Evolutionary conservation across 1,140 invertebrate genomes (phyloP), one percentile per base, ranked within the genome.

Genomic region (Panulirus ornatus): DNA sequence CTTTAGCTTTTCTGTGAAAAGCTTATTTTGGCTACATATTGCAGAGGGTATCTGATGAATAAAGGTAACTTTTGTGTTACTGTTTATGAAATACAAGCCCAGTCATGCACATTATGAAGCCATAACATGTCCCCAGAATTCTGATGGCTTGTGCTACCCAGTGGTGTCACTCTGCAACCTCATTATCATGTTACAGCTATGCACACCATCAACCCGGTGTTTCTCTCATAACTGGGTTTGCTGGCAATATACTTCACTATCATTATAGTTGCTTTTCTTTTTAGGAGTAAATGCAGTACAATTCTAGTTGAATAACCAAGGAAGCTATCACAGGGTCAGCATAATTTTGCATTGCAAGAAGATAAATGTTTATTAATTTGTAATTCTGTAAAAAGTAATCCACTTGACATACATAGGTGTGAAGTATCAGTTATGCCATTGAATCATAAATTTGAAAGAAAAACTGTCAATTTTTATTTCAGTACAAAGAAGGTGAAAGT

Each of bases 1-100:
- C 66, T 85, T 71, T 85, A 85, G 83, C 83, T 85, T 85, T 85
- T 85, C 83, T 85, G 70, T 85, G 83, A 85, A 85, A 85, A 85
- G 83, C 83, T 85, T 85, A 85, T 75, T 85, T 85, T 85, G 83
- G 83, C 66, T 70, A 85, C 70, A 85, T 44, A 73, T 34, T 85
- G 36, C 70, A 75, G 83, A 73, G 70, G 83, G 70, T 85, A 85
- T 85, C 83, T 85, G 66, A 85, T 51, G 30, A n/a, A 19, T 85
- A 85, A 70, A 75, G 83, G 83, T 71, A 75, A 75, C 42, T 85
- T 85, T 40, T 85, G 44, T 73, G 83, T 85, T 47, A 85, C 42
- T 85, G 27, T 82, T n/a, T 47, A 85, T 75, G 40, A 70, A 40
- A 73, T 51, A 47, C 42, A 75, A 85, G 42, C 47, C 66, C 27